Evolutionary conservation across 2,888 invertebrate species (phyloP), one percentile per base, ranked within the genome.

Genomic region (Coleophora flavipennella): DNA sequence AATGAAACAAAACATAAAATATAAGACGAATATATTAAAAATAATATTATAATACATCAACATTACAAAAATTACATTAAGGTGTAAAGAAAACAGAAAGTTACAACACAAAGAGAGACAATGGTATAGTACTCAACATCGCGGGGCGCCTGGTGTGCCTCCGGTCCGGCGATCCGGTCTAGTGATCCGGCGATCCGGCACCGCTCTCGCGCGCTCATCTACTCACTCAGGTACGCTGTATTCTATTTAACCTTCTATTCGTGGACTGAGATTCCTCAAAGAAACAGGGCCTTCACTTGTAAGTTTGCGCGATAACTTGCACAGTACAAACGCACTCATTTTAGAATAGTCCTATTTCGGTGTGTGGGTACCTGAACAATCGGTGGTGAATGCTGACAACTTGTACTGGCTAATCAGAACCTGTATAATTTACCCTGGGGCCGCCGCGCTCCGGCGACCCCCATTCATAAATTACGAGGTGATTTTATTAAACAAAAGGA

Each of bases 401-500:
- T 20, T 4, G 3, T 20, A 20, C 20, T 6, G 20, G 20, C 80
- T 81, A 85, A 85, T 85, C 85, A 85, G 81, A 85, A 85, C 85
- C 85, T 80, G 83, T 81, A 71, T 78, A 85, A 85, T 85, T 85
- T 85, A 85, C 84, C 78, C 57, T 75, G 71, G 73, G 64, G 53
- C 63, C 54, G 29, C 25, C 31, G n/a, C 33, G 41, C 51, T 65
- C 53, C 20, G 20, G 20, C 3, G 20, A 6, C 20, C 20, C 67
- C 75, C 76, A 73, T 4, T 73, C 57, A 80, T 85, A 85, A 85
- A 85, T 84, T 79, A 83, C 73, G 85, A 83, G 85, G 85, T 85
- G 85, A 85, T 85, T 84, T 71, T 70, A n/a, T n/a, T n/a, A n/a
- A 81, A 81, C 76, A 81, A 81, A 84, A 80, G 75, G 80, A 72